Base-by-base conservation (phyloP, 2,888 invertebrate genomes). In the Liodrosophila aerea region DNA sequence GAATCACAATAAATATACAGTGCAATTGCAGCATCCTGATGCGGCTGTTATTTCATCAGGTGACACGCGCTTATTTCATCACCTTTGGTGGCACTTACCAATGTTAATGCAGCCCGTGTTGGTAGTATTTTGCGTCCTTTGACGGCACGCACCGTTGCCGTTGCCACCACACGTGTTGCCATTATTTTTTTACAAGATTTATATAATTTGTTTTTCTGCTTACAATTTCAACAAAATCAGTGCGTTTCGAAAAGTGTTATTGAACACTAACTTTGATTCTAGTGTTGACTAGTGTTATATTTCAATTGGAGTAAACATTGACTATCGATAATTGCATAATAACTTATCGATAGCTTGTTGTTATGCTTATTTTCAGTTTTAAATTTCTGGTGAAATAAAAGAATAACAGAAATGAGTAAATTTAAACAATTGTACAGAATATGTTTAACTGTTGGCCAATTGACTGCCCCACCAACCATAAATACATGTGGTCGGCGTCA, bases 71-170 rank as follows among this genome's bases (percentile, higher is more conserved):
- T 27, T 1, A 46, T 54, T 64, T 61, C 50, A 30, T 22, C 44
- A n/a, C n/a, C n/a, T n/a, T n/a, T n/a, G n/a, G n/a, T n/a, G n/a
- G n/a, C n/a, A 61, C 84, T 82, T 88, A 90, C 91, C 87, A 98
- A 90, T 66, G 95, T 93, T 50, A 98, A 90, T 2, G 98, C 97
- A 71, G 97, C 95, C 83, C 97, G 92, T 39, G 94, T 93, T n/a
- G 97, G 94, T 64, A 96, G 89, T 64, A 95, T 89, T 90, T 93
- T 93, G 87, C 95, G 93, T 76, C 94, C 94, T 89, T 95, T 95
- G 18, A 97, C 94, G 72, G 97, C 96, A 77, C 96, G 93, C 22
- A 98, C 96, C 52, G 97, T 97, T 22, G 97, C 97, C 88, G 96
- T 94, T 61, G 95, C 96, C 85, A 95, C 93, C 64, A 93, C 92